Base-by-base conservation (phyloP, 1,140 invertebrate genomes). In the Pogonomyrmex barbatus region DNA sequence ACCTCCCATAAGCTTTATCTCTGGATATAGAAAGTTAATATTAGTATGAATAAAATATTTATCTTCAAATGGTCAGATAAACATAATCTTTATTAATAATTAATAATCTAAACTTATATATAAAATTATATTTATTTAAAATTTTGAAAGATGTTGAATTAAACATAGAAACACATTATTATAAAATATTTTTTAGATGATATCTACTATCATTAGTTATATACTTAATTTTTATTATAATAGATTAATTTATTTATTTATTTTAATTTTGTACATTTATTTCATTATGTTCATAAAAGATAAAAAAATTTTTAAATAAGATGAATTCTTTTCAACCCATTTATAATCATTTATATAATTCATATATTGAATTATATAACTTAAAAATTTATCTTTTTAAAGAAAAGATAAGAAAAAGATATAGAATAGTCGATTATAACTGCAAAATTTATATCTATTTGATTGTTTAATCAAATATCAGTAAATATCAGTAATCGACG, bases 61-160 rank as follows among this genome's bases (percentile, higher is more conserved):
- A 79, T 10, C 76, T 56, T 24, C 78, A 71, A 70, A n/a, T 33
- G 78, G 39, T 81, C 45, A 70, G 30, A 56, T 39, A 54, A 65
- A 33, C 47, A 36, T 30, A 30, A 47, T 9, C 4, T 56, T 65
- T 65, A 17, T n/a, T 24, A 24, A 56, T 42, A 56, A 81, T n/a
- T 56, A 70, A 56, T 58, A 54, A 2, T 81, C 9, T 4, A 58
- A 65, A 9, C 17, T 24, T 12, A 60, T 2, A 33, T 45, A 17
- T 8, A 14, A 33, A 79, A 56, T 68, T 4, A 39, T 42, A 8
- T 42, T n/a, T 56, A 42, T 70, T 45, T 45, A 42, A 42, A 67
- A 42, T 39, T 2, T 39, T 39, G 9, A 79, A 68, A 52, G 24
- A 67, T 52, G 2, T 3, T 30, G 10, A 5, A 77, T 36, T 2